Evolutionary conservation across 64 coral and sea anemone species (phyloP).

Genomic region (Porites australiensis): DNA sequence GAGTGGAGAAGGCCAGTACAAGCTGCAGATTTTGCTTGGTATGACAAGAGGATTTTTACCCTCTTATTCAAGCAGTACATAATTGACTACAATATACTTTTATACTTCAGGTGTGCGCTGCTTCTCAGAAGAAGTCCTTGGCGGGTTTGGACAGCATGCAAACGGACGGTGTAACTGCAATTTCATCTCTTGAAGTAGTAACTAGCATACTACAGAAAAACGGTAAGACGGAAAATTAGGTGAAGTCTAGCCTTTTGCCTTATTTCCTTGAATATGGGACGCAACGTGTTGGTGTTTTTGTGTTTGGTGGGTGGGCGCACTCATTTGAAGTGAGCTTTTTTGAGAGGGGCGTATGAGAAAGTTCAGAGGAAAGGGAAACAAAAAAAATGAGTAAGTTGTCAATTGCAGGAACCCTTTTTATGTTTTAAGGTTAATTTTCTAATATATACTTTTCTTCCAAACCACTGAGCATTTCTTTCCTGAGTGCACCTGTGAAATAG

Average conservation of each 20-base stretch:
- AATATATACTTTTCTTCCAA: too few relatives aligned
- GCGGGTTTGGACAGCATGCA: constrained; percentile 22
- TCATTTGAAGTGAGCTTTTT: too few relatives aligned
- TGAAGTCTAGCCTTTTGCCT: too few relatives aligned
- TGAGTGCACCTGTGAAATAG: too few relatives aligned
- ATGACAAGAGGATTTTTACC: background rate
- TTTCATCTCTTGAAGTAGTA: constrained; percentile 4
- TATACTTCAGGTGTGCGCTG: constrained; percentile 11
- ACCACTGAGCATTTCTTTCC: too few relatives aligned
- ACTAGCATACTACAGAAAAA: constrained; percentile 1
- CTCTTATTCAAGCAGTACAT: background rate
- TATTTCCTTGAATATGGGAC: background rate
- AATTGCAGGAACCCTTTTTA: too few relatives aligned
- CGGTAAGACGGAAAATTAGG: background rate
- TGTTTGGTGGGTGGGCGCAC: too few relatives aligned
- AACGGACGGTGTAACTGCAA: constrained; percentile 8
- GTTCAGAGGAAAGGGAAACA: too few relatives aligned
- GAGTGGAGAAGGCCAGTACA: background rate
- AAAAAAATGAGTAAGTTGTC: too few relatives aligned
- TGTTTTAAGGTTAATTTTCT: too few relatives aligned
- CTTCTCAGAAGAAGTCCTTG: constrained; percentile 14
- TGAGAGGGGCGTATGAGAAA: too few relatives aligned
- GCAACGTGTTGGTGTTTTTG: background rate
- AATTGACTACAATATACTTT: background rate
- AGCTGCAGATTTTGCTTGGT: constrained; percentile 28